Evolutionary conservation across 1,140 invertebrate genomes (phyloP).

Genomic region (Panagrolaimus sp.): DNA sequence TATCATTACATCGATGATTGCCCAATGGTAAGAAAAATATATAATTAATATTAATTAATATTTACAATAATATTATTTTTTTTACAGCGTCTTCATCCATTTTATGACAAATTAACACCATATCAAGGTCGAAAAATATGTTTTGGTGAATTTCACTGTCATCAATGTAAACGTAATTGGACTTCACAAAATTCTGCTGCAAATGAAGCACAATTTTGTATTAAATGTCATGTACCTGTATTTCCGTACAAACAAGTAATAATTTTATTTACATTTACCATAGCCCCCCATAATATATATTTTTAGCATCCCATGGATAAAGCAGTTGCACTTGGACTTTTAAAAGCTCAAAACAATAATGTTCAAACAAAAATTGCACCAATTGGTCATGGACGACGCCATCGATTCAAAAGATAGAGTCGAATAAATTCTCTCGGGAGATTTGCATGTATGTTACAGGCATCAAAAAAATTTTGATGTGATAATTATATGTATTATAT

Average conservation of each 20-base stretch:
- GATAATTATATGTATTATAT: no score
- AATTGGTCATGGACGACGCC: slow-evolving; percentile 42
- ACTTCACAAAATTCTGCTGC: slow-evolving; percentile 90
- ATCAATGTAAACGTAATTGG: slow-evolving; percentile 89
- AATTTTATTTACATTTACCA: background rate
- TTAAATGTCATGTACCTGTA: slow-evolving; percentile 84
- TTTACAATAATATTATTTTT: no score
- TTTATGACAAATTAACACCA: slow-evolving; percentile 71
- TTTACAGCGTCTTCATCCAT: slow-evolving; percentile 57
- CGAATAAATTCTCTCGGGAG: no score
- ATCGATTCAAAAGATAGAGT: no score
- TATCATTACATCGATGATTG: slow-evolving; percentile 89
- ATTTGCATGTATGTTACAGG: no score
- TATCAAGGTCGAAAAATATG: slow-evolving; percentile 88
- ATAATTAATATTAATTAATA: no score
- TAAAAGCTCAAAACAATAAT: slow-evolving; percentile 48
- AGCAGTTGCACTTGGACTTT: slow-evolving; percentile 52
- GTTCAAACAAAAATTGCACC: slow-evolving; percentile 50
- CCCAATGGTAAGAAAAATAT: slow-evolving; percentile 76
- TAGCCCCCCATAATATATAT: background rate
- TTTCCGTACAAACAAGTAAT: slow-evolving; percentile 86
- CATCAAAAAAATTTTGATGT: no score
- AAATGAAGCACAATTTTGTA: slow-evolving; percentile 86
- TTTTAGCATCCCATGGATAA: slow-evolving; percentile 59
- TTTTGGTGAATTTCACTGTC: slow-evolving; percentile 83